Conservation (phyloP, 2,797 vertebrate genomes). For the Fringilla coelebs region DNA sequence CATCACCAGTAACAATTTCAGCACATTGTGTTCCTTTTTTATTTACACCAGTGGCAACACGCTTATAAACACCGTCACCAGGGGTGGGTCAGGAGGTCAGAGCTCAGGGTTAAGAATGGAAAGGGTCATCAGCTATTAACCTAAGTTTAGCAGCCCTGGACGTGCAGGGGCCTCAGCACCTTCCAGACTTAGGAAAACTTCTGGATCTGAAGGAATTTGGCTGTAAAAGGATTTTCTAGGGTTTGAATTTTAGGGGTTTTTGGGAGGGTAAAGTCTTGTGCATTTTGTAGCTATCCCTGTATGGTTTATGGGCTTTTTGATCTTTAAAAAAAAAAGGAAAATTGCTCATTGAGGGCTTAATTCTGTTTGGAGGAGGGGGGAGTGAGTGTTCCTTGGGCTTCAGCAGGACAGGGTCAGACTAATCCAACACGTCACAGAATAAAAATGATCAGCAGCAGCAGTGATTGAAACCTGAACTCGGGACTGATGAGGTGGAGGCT, state of each 20-base stretch:
- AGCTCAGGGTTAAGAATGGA: constrained; percentile 70
- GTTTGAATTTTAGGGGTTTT: background rate
- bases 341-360: background rate
- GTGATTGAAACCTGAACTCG: background rate
- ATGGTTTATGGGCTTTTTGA: background rate
- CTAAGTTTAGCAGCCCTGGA: constrained; percentile 61
- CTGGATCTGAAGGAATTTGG: background rate
- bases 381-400: background rate
- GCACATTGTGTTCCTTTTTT: constrained; percentile 81
- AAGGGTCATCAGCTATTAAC: constrained; percentile 76
- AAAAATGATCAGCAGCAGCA: background rate
- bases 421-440: background rate
- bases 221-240: background rate
- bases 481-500: background rate
- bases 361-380: background rate
- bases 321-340: background rate
- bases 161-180: background rate
- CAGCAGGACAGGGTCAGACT: accelerated
- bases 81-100: constrained; percentile 74
- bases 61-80: constrained; percentile 75
- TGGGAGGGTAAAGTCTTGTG: accelerated
- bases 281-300: accelerated
- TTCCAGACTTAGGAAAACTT: background rate
- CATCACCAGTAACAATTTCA: constrained; percentile 91
- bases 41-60: constrained; percentile 77